phyloP scores from a whole-genome alignment of 2,113 vertebrate species.

The pig (Sus scrofa) region DNA sequence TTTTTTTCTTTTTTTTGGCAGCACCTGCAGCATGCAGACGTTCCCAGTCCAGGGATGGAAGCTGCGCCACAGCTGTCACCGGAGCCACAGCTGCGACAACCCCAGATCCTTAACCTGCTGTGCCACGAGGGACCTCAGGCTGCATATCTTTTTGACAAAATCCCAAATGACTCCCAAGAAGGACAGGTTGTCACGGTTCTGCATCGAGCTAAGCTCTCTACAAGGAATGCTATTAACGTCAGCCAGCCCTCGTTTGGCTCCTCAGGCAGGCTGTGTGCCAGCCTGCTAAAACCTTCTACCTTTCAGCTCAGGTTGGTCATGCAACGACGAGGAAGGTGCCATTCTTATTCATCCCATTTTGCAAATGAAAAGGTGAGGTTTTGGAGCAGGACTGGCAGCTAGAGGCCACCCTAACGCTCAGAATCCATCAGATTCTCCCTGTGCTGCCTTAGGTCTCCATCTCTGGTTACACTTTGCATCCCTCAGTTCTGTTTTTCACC shows the following conservation, averaged over 20 bases:
- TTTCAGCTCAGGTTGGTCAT: neutral
- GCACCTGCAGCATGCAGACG: no score
- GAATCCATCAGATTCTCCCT: no score
- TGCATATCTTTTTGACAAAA: neutral
- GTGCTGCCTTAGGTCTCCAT: neutral
- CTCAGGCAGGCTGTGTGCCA: fast-evolving
- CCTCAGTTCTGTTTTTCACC: neutral
- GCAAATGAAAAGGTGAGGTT: neutral
- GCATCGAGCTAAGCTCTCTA: fast-evolving
- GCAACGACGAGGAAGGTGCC: fast-evolving
- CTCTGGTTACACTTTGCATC: neutral
- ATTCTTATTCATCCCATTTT: neutral
- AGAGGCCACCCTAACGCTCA: no score
- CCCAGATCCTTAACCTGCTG: no score
- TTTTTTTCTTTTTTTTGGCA: no score
- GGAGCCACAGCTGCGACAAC: no score
- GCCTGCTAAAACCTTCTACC: no score
- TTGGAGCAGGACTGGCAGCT: fast-evolving
- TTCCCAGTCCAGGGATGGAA: no score
- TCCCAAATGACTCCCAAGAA: fast-evolving
- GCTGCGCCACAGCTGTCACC: no score
- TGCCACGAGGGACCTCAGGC: no score
- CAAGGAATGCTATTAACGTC: neutral
- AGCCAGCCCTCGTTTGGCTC: fast-evolving
- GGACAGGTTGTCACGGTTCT: neutral